Percentiles rank a stretch among this genome's conserved stretches.
Evolutionary conservation across 2,797 vertebrate species (phyloP).

Genomic region (Falco cherrug): DNA sequence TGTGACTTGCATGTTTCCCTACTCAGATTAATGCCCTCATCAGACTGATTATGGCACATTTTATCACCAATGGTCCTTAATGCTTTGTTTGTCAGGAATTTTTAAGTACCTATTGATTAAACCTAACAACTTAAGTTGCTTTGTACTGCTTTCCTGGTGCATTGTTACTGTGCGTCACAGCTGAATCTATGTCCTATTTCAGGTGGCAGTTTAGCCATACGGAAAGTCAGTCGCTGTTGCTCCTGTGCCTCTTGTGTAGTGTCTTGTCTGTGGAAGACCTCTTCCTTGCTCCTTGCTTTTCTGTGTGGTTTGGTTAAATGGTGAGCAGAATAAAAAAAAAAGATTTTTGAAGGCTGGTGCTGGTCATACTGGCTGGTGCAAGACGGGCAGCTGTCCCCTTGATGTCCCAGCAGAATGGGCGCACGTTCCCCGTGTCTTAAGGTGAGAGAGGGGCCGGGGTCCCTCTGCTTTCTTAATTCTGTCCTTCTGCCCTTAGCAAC

Average conservation of each 20-base stretch:
- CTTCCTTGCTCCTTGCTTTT: not conserved
- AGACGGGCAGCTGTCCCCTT: not conserved
- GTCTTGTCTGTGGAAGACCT: not conserved
- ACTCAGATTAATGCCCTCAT: not conserved
- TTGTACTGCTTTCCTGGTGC: not conserved
- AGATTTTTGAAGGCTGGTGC: not conserved
- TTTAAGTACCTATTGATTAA: not conserved
- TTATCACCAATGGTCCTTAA: not conserved
- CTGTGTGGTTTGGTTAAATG: not conserved
- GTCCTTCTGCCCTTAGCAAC: not conserved
- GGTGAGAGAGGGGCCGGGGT: not conserved
- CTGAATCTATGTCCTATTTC: rapidly evolving
- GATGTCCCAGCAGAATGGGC: not conserved
- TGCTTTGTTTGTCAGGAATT: constrained; percentile 5
- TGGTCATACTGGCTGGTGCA: not conserved
- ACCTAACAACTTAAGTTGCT: not conserved
- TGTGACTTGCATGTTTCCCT: not conserved
- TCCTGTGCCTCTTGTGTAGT: not conserved
- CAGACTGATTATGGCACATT: not conserved
- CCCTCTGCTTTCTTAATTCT: not conserved
- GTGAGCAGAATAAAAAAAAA: not conserved
- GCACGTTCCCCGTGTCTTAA: rapidly evolving
- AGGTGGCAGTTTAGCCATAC: not conserved
- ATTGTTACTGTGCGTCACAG: not conserved
- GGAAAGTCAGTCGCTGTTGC: not conserved